Conservation (phyloP, 2,888 invertebrate species). For the Iphiclides podalirius region DNA sequence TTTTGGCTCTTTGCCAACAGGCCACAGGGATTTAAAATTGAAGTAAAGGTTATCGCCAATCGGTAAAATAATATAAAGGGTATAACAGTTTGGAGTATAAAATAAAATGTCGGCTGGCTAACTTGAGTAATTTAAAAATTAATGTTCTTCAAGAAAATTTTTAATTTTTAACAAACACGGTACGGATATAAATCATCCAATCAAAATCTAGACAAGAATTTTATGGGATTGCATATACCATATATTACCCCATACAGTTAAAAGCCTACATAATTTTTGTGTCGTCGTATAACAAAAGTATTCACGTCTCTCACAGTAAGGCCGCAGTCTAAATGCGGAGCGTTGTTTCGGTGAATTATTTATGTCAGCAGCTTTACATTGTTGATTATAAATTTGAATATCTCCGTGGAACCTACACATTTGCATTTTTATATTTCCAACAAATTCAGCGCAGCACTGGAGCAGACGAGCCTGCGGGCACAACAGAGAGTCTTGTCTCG, state of each 20-base stretch:
- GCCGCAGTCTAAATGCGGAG: slow-evolving; percentile 16
- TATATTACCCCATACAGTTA: neutral
- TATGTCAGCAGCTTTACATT: slow-evolving; percentile 24
- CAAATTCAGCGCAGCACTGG: slow-evolving; percentile 35
- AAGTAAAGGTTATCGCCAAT: slow-evolving; percentile 20
- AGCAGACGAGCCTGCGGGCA: slow-evolving; percentile 37
- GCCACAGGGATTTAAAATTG: slow-evolving; percentile 18
- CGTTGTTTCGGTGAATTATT: slow-evolving; percentile 25
- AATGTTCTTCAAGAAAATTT: too few species aligned
- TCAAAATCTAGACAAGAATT: too few species aligned
- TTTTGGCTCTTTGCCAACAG: slow-evolving; percentile 19
- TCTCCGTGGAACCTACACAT: slow-evolving; percentile 22
- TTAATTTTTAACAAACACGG: too few species aligned
- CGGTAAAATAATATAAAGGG: slow-evolving; percentile 1
- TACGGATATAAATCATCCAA: too few species aligned
- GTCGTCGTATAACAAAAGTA: slow-evolving; percentile 14
- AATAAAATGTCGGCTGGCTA: too few species aligned
- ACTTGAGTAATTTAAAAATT: too few species aligned
- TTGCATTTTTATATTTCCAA: slow-evolving; percentile 26
- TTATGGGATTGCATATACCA: too few species aligned
- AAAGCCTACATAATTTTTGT: slow-evolving; percentile 5
- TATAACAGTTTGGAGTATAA: too few species aligned
- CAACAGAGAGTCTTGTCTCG: slow-evolving; percentile 30
- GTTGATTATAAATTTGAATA: slow-evolving; percentile 26
- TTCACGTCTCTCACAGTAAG: slow-evolving; percentile 21